Evolutionary conservation across 2,888 invertebrate genomes (phyloP).

Genomic region (Tenthredo notha): DNA sequence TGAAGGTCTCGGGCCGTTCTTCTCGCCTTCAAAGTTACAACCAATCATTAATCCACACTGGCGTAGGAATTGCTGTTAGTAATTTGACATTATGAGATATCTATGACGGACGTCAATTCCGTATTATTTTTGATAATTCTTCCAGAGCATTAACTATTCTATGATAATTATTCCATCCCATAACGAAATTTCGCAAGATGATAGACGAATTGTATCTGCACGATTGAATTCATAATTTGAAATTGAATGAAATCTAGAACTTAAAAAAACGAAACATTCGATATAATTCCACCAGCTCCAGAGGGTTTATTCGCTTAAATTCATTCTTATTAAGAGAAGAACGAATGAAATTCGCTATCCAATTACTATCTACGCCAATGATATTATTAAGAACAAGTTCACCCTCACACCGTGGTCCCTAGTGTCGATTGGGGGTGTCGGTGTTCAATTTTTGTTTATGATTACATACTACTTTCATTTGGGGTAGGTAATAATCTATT

Average conservation of each 20-base stretch:
- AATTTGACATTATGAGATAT: not conserved
- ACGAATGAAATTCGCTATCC: not conserved
- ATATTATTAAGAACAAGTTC: not conserved
- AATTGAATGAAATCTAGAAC: not conserved
- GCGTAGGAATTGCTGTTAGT: not conserved
- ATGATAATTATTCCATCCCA: not conserved
- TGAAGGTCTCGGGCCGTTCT: constrained; percentile 7
- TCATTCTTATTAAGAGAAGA: not conserved
- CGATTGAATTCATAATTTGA: not conserved
- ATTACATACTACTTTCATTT: constrained; percentile 8
- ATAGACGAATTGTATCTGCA: not conserved
- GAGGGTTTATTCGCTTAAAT: not conserved
- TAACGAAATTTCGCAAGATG: not conserved
- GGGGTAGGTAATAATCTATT: constrained; percentile 5
- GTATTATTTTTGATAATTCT: not conserved
- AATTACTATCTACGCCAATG: constrained; percentile 20
- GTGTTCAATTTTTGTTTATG: constrained; percentile 14
- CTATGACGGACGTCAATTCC: not conserved
- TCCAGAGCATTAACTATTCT: not conserved
- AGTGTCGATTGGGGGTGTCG: constrained; percentile 18
- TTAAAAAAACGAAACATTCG: not conserved
- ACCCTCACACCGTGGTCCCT: constrained; percentile 10
- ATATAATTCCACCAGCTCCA: not conserved
- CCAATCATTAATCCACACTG: constrained; percentile 32
- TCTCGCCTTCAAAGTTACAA: not conserved